Evolutionary conservation across 2,113 vertebrate species (phyloP).

Genomic region (Etheostoma spectabile): DNA sequence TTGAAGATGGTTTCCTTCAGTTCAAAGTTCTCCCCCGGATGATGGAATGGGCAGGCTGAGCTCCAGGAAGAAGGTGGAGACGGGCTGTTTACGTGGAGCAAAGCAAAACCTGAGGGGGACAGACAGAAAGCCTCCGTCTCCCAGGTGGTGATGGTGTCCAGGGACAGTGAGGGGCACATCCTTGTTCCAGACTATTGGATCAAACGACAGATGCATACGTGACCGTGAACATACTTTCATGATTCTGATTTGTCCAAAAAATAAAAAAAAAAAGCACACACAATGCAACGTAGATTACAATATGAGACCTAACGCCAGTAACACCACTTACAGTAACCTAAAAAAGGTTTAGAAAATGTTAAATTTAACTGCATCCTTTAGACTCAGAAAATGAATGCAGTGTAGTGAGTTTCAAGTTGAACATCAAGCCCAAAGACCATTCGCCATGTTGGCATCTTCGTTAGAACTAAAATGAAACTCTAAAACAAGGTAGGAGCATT

Average conservation of each 20-base stretch:
- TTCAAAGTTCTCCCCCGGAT: too few species aligned
- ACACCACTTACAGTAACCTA: neutral
- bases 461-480: too few species aligned
- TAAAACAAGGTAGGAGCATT: too few species aligned
- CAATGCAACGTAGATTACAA: too few species aligned
- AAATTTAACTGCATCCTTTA: neutral
- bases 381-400: too few species aligned
- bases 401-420: too few species aligned
- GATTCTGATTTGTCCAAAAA: too few species aligned
- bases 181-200: constrained; percentile 79
- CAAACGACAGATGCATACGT: neutral
- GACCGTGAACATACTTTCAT: neutral
- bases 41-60: constrained; percentile 81
- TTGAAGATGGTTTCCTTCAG: too few species aligned
- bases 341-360: neutral
- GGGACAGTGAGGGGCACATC: constrained; percentile 83
- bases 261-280: neutral
- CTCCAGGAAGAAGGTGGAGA: constrained; percentile 92
- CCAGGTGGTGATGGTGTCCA: constrained; percentile 93
- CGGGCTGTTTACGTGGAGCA: constrained; percentile 78
- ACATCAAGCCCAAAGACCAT: too few species aligned
- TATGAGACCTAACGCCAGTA: too few species aligned
- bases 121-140: constrained; percentile 89
- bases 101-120: constrained; percentile 86
- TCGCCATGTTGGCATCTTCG: too few species aligned